Base-by-base conservation (phyloP, 2,888 invertebrate genomes). In the Megalurothrips usitatus region DNA sequence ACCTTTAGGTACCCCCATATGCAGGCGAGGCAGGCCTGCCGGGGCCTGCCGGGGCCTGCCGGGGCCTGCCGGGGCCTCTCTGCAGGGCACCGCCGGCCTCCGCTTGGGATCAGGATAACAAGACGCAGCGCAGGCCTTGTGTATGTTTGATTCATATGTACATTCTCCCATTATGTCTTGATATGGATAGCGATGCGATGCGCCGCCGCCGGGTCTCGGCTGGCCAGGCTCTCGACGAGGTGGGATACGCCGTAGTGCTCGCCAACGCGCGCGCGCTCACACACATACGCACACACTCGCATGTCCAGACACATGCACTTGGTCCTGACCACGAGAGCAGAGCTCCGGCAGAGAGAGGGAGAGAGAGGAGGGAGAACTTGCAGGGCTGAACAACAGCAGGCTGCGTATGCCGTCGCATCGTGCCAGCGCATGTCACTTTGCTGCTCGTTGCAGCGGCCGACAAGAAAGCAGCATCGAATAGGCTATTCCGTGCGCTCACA, bases 141-240 rank as follows among this genome's bases (percentile, higher is more conserved):
- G 68, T 75, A 75, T 75, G 68, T 75, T 75, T 75, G 68, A 75
- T 75, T 75, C 68, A 75, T 75, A 75, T 75, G 68, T 75, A 75
- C 68, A 75, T 75, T 75, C 68, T 75, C 68, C 68, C 68, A 75
- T 75, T 75, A 75, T 75, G 68, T 75, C 68, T 75, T 75, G 68
- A 75, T 75, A 75, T 75, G 68, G 68, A 75, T 75, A 75, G 68
- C 68, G 68, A 75, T 58, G 68, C 68, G 58, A 52, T 14, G 68
- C 26, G 68, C 68, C 34, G 34, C 34, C 34, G 34, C 34, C 34
- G 34, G 34, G 6, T 2, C 34, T 43, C 6, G 34, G 34, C 34
- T 43, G 34, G 34, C 34, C 34, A 43, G 34, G 34, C 34, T 43
- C 34, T 43, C 34, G 34, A 6, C 34, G 34, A 43, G 34, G 34